Percentiles rank a stretch among this genome's conserved stretches.
These are phyloP conservation scores for Spea bombifrons DNA, from an alignment of 2,113 vertebrate species.

Conservation along the genomic window DNA sequence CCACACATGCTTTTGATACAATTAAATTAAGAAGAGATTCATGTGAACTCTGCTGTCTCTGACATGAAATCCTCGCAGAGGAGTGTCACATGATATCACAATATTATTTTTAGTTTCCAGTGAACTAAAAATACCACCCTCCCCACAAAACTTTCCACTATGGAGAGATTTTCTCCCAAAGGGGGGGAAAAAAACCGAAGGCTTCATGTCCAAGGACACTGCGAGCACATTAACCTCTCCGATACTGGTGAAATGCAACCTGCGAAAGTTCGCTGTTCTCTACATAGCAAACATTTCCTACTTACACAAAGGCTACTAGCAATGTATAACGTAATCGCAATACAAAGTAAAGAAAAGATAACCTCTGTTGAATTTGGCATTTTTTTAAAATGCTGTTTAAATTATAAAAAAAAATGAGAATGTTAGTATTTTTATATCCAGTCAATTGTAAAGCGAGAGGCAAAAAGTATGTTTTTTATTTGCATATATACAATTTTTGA, in stretches of 20 bases:
- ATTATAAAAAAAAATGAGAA: too few relatives aligned
- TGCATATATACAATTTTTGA: too few relatives aligned
- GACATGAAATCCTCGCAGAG: conserved; percentile 50
- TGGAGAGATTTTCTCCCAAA: conserved; percentile 46
- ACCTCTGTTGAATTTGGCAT: too few relatives aligned
- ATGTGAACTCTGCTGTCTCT: conserved; percentile 50
- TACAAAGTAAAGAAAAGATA: too few relatives aligned
- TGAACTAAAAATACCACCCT: conserved; percentile 56
- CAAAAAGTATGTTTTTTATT: too few relatives aligned
- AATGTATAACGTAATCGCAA: too few relatives aligned
- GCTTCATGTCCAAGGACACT: conserved; percentile 22
- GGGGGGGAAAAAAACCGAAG: conserved; percentile 42
- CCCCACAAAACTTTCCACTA: conserved; percentile 51
- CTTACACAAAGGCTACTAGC: too few relatives aligned
- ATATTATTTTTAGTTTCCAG: conserved; percentile 51
- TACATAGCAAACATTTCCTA: too few relatives aligned
- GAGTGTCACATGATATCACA: conserved; percentile 38
- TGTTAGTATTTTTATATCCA: too few relatives aligned
- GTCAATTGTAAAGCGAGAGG: too few relatives aligned
- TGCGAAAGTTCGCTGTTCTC: too few relatives aligned
- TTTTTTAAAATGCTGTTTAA: too few relatives aligned
- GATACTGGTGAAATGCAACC: neutral
- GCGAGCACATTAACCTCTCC: conserved; percentile 31
- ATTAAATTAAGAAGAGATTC: conserved; percentile 41
- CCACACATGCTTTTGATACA: conserved; percentile 37